A percentile compares a stretch with the other conserved stretches of the same genome.
Evolutionary conservation across 2,113 vertebrate genomes (phyloP).

Genomic region (Numenius arquata): DNA sequence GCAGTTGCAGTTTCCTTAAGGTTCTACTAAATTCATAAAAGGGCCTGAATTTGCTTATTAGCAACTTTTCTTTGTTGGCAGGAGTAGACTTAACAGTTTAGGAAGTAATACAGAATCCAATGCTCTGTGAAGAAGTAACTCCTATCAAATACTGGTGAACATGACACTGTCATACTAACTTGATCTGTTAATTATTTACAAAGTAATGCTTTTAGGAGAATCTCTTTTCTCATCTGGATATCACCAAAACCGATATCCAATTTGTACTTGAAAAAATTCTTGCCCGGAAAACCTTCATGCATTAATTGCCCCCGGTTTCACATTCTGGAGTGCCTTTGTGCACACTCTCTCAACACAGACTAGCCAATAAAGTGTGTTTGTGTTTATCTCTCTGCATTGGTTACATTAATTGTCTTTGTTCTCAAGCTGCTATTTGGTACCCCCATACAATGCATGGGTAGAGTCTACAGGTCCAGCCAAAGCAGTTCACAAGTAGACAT

Average conservation of each 20-base stretch:
- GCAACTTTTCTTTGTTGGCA: background rate
- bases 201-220: background rate
- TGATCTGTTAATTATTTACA: background rate
- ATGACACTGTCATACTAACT: background rate
- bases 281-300: background rate
- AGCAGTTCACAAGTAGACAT: fast-evolving
- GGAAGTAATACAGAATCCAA: background rate
- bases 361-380: background rate
- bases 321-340: background rate
- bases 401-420: background rate
- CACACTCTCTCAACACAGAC: background rate
- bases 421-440: background rate
- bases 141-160: background rate
- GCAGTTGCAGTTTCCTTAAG: background rate
- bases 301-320: fast-evolving
- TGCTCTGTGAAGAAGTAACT: background rate
- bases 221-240: background rate
- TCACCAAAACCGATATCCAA: background rate
- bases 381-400: background rate
- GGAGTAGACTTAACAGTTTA: background rate
- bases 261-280: background rate
- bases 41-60: background rate
- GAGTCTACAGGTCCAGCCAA: background rate
- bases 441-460: fast-evolving
- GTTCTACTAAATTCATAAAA: background rate